Evolutionary conservation across 2,113 vertebrate species (phyloP).

Genomic region (Corvus hawaiiensis): DNA sequence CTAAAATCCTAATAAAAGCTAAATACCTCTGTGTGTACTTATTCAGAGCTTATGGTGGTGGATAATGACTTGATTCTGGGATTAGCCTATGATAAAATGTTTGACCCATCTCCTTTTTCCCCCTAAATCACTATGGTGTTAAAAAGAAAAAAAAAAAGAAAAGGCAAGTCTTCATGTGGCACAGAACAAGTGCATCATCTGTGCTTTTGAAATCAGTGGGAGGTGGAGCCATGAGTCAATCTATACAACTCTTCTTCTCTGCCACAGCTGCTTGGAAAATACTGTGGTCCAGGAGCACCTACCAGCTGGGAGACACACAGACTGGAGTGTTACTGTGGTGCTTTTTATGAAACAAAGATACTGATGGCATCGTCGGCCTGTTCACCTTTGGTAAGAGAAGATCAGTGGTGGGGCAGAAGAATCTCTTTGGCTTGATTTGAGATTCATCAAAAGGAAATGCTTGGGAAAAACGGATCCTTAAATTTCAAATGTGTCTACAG

Average conservation of each 20-base stretch:
- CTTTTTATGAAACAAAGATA: neutral
- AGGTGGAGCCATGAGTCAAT: slow-evolving; percentile 45
- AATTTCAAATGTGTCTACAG: neutral
- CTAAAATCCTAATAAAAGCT: neutral
- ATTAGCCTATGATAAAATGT: neutral
- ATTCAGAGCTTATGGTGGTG: neutral
- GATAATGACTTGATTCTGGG: neutral
- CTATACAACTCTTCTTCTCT: neutral
- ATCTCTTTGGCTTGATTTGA: neutral
- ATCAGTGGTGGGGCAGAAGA: neutral
- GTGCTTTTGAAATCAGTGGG: slow-evolving; percentile 23
- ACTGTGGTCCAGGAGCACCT: neutral
- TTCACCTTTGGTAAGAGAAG: slow-evolving; percentile 47
- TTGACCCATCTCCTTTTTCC: neutral
- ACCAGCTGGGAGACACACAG: neutral
- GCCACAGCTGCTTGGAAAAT: neutral
- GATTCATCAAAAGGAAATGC: neutral
- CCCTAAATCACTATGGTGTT: neutral
- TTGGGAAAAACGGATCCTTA: neutral
- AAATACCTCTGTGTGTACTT: neutral
- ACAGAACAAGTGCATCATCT: neutral
- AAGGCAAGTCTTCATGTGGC: neutral
- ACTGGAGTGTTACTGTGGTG: neutral
- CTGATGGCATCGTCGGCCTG: slow-evolving; percentile 31
- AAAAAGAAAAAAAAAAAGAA: neutral